These are phyloP conservation scores for Tetragonula carbonaria DNA, from an alignment of 2,888 invertebrate genomes.

Conservation along the genomic window DNA sequence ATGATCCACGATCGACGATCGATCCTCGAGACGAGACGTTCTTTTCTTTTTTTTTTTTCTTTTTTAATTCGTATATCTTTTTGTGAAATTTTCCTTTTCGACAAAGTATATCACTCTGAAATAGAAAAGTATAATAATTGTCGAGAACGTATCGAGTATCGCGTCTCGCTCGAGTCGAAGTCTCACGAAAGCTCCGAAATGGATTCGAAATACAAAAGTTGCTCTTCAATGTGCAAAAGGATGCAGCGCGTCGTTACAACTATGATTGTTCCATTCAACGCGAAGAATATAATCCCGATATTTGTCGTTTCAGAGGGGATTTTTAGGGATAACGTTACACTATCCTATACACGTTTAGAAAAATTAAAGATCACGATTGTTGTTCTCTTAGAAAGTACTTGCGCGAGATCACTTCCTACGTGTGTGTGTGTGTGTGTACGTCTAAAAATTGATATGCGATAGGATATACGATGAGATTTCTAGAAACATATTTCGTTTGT, in stretches of 20 bases:
- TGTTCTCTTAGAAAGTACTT: conserved; percentile 17
- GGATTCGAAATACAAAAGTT: background rate
- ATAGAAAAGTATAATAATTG: background rate
- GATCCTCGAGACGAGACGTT: background rate
- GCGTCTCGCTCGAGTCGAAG: background rate
- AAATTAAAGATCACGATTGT: too few relatives aligned
- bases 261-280: background rate
- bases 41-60: background rate
- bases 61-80: too few relatives aligned
- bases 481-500: background rate
- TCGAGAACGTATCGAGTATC: background rate
- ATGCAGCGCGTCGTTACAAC: background rate
- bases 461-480: background rate
- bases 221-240: background rate
- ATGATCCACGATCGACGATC: conserved; percentile 31
- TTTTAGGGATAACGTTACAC: background rate
- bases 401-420: background rate
- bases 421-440: background rate
- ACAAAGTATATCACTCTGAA: background rate
- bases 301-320: background rate
- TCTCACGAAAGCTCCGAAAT: background rate
- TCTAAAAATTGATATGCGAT: conserved; percentile 47
- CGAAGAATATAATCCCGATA: background rate
- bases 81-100: too few relatives aligned
- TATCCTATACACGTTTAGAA: too few relatives aligned